Evolutionary conservation across 2,113 vertebrate species (phyloP).

Genomic region (Podocnemis expansa): DNA sequence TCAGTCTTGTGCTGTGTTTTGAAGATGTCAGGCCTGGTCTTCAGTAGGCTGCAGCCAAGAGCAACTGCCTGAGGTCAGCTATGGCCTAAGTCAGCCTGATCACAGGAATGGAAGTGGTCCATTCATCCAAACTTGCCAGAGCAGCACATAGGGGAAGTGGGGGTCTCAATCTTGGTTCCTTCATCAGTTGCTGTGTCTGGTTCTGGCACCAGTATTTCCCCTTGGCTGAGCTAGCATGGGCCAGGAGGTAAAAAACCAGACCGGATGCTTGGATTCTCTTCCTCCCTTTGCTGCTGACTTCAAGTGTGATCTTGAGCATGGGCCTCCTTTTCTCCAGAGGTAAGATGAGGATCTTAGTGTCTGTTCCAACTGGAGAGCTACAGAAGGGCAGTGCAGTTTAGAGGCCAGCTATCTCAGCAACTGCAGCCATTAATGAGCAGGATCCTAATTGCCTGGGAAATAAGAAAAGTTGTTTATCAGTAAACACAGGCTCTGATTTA

Average conservation of each 20-base stretch:
- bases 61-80: background rate
- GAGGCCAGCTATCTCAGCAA: background rate
- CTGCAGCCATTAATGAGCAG: no score
- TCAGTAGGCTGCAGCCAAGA: background rate
- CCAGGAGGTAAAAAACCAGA: background rate
- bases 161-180: no score
- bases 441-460: no score
- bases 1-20: background rate
- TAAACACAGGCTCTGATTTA: background rate
- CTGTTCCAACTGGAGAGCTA: background rate
- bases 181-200: no score
- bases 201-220: background rate
- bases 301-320: no score
- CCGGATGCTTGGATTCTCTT: background rate
- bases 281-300: fast-evolving
- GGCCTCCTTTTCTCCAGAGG: no score
- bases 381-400: background rate
- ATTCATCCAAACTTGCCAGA: background rate
- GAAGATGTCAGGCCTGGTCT: background rate
- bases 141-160: background rate
- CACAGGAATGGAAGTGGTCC: no score
- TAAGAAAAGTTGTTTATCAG: background rate
- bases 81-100: background rate
- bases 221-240: fast-evolving
- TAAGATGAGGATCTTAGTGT: background rate